These are phyloP conservation scores for Panulirus ornatus DNA, from an alignment of 1,140 invertebrate genomes.

Conservation along the genomic window DNA sequence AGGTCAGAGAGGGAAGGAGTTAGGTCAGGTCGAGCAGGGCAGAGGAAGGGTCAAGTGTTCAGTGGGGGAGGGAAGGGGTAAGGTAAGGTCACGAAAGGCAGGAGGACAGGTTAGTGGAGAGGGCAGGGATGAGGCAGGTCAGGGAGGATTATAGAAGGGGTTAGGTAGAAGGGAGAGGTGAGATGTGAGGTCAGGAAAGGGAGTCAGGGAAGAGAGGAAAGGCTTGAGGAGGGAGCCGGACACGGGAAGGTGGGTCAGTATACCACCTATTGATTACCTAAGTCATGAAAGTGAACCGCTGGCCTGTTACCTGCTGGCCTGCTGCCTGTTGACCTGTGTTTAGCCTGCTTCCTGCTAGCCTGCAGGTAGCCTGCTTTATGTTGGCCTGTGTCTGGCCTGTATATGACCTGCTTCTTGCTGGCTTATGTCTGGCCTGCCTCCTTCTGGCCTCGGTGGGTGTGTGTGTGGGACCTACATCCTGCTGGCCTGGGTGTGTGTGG, in stretches of 20 bases:
- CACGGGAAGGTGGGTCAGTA: background rate
- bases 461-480: too few species aligned
- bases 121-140: background rate
- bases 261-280: constrained; percentile 21
- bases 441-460: too few species aligned
- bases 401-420: too few species aligned
- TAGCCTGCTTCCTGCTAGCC: too few species aligned
- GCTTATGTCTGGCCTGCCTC: too few species aligned
- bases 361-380: too few species aligned
- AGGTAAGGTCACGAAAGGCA: background rate
- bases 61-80: background rate
- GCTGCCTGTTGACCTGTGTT: too few species aligned
- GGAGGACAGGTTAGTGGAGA: background rate
- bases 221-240: background rate
- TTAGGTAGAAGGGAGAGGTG: background rate
- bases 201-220: background rate
- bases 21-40: background rate
- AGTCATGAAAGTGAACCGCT: too few species aligned
- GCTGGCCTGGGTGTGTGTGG: too few species aligned
- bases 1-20: background rate
- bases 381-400: too few species aligned
- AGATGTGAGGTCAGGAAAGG: background rate
- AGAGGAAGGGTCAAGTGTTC: too few species aligned
- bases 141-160: background rate
- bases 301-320: too few species aligned